A percentile compares a stretch with the other conserved stretches of the same genome.
Evolutionary conservation across 1,140 invertebrate genomes (phyloP).

Genomic region (Drosophila lacertosa): DNA sequence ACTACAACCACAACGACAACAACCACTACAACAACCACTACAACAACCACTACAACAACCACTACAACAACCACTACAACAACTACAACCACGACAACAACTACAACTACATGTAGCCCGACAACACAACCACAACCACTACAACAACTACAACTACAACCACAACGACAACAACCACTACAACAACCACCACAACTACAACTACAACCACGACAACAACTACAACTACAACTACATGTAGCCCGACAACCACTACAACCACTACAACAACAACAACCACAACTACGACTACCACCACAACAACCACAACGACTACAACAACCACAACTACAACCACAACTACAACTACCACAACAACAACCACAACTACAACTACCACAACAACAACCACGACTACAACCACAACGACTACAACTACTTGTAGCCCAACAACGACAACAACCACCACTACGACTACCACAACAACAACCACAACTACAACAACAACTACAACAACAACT

Average conservation of each 20-base stretch:
- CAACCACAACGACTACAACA: neutral
- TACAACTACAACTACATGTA: slow-evolving; percentile 10
- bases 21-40: slow-evolving; percentile 5
- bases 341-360: slow-evolving; percentile 2
- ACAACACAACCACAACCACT: neutral
- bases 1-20: slow-evolving; percentile 13
- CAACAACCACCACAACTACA: slow-evolving; percentile 9
- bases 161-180: slow-evolving; percentile 12
- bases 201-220: slow-evolving; percentile 4
- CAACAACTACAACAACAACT: neutral
- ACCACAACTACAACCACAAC: slow-evolving; percentile 10
- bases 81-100: too few species aligned
- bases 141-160: slow-evolving; percentile 14
- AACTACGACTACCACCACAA: neutral
- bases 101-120: neutral
- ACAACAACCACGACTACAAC: slow-evolving; percentile 10
- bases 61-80: neutral
- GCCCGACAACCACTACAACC: slow-evolving; percentile 11
- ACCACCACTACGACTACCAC: slow-evolving; percentile 6
- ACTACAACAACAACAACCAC: slow-evolving; percentile 8
- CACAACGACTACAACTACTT: slow-evolving; percentile 5
- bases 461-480: slow-evolving; percentile 21
- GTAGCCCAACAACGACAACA: too few species aligned
- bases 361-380: slow-evolving; percentile 11
- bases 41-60: slow-evolving; percentile 8